A percentile compares a stretch with the other conserved stretches of the same genome.
phyloP scores from a whole-genome alignment of 1,140 invertebrate genomes.

The Araneus ventricosus region DNA sequence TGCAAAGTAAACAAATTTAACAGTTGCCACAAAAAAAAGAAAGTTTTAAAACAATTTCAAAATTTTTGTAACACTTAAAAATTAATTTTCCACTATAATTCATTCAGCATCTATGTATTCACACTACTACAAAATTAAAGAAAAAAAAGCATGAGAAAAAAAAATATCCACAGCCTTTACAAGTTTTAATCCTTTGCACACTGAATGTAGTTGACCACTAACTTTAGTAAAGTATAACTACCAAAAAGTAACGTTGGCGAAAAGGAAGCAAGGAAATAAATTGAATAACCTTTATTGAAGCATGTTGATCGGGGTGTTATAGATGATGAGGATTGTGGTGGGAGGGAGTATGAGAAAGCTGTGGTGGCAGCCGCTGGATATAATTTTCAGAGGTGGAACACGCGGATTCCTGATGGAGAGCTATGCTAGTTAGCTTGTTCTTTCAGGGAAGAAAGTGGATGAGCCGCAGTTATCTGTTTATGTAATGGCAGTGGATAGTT shows the following conservation, averaged over 20 bases:
- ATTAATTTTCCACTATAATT: background rate
- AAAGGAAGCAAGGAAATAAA: slow-evolving; percentile 42
- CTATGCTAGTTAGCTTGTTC: slow-evolving; percentile 35
- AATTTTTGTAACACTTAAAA: background rate
- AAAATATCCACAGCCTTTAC: background rate
- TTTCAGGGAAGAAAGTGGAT: slow-evolving; percentile 21
- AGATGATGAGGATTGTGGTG: slow-evolving; percentile 25
- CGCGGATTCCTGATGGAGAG: slow-evolving; percentile 39
- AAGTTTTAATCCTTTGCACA: slow-evolving; percentile 18
- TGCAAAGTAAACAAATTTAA: background rate
- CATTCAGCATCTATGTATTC: background rate
- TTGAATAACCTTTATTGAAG: slow-evolving; percentile 32
- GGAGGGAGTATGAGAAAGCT: slow-evolving; percentile 25
- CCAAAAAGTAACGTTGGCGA: background rate
- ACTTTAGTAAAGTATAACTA: background rate
- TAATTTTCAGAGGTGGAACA: background rate
- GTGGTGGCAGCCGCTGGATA: background rate
- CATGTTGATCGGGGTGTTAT: slow-evolving; percentile 20
- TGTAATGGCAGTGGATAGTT: background rate
- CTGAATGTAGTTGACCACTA: slow-evolving; percentile 9
- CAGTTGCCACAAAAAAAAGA: background rate
- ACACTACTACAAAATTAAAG: background rate
- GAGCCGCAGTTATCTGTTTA: slow-evolving; percentile 19
- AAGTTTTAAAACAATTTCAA: background rate
- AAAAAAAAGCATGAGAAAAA: background rate